A percentile compares a stretch with the other conserved stretches of the same genome.
These are phyloP conservation scores for Tragulus kanchil DNA, from an alignment of 2,113 vertebrate species.

Conservation along the genomic window DNA sequence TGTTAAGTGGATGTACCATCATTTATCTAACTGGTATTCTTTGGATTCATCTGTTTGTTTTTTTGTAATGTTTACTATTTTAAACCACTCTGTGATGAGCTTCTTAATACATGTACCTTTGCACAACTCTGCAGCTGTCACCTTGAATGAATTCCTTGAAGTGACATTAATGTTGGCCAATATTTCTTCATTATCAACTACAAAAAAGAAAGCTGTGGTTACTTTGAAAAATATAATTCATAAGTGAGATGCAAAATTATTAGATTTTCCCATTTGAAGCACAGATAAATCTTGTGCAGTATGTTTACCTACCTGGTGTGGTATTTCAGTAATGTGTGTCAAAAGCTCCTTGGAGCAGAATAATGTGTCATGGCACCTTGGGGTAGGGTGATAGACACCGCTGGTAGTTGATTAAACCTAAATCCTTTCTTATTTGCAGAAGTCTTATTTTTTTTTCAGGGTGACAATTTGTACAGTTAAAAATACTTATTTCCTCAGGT, in stretches of 20 bases:
- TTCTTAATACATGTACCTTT: slow-evolving; percentile 11
- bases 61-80: neutral
- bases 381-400: neutral
- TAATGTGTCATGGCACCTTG: neutral
- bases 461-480: slow-evolving; percentile 6
- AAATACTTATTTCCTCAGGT: neutral
- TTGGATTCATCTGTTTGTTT: neutral
- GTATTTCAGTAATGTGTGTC: neutral
- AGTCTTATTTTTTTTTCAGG: neutral
- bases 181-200: slow-evolving; percentile 13
- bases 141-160: neutral
- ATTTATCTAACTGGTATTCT: slow-evolving; percentile 24
- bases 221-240: slow-evolving; percentile 31
- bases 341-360: neutral
- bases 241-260: neutral
- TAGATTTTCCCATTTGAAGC: slow-evolving; percentile 42
- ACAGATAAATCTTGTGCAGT: neutral
- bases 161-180: neutral
- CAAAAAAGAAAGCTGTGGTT: slow-evolving; percentile 45
- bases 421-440: neutral
- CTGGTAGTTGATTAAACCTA: slow-evolving; percentile 28
- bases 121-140: neutral
- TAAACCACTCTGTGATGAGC: slow-evolving; percentile 4
- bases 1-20: neutral
- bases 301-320: neutral